Percentiles rank a stretch among this genome's conserved stretches.
Conservation (phyloP, 2,797 vertebrate genomes). For the Coluber constrictor region DNA sequence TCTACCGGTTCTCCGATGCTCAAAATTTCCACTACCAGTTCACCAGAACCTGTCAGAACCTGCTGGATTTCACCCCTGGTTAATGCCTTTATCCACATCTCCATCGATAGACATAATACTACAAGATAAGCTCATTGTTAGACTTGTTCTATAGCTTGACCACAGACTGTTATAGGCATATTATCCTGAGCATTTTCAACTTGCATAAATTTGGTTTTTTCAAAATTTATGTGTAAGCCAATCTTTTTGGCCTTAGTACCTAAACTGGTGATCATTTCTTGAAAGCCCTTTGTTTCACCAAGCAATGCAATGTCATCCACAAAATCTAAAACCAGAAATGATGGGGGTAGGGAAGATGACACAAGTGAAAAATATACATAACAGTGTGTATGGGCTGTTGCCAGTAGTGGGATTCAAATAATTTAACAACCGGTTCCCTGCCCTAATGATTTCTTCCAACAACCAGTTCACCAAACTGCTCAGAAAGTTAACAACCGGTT, state of each 20-base stretch:
- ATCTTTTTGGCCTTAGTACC: background rate
- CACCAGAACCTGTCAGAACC: too few species aligned
- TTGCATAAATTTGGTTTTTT: background rate
- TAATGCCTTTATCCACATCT: background rate
- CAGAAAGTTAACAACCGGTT: too few species aligned
- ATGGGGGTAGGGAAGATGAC: background rate
- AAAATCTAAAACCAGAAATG: background rate
- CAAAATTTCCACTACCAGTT: too few species aligned
- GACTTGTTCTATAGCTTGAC: background rate
- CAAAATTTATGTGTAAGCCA: background rate
- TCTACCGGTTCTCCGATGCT: too few species aligned
- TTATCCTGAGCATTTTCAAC: background rate
- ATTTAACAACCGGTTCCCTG: too few species aligned
- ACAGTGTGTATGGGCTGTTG: background rate
- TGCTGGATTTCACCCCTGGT: background rate
- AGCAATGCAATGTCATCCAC: background rate
- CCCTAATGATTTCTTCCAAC: too few species aligned
- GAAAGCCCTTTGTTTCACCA: background rate
- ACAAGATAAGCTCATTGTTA: background rate
- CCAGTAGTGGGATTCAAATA: too few species aligned
- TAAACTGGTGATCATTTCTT: background rate
- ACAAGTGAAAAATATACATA: background rate
- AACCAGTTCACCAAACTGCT: too few species aligned
- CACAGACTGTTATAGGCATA: background rate
- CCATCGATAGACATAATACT: background rate